phyloP scores from a whole-genome alignment of 2,888 invertebrate species.

The Eupeodes latifasciatus region DNA sequence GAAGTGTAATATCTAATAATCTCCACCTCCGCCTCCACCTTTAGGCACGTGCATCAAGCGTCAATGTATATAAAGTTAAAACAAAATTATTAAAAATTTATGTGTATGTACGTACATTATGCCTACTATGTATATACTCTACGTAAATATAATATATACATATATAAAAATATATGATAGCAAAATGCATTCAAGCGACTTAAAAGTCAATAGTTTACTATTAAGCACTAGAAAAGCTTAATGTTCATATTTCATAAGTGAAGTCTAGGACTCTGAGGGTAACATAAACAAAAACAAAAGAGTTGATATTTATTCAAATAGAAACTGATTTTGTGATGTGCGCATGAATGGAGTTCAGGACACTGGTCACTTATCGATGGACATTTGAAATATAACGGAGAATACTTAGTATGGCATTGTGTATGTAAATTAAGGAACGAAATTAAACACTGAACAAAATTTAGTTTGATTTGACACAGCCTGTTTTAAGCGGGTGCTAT shows the following conservation, averaged over 20 bases:
- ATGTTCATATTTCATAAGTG: conserved; percentile 1
- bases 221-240: not conserved
- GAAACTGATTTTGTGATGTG: conserved; percentile 26
- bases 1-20: too few relatives aligned
- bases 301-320: not conserved
- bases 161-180: too few relatives aligned
- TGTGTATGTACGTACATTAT: too few relatives aligned
- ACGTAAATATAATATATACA: too few relatives aligned
- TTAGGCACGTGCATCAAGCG: too few relatives aligned
- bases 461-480: too few relatives aligned
- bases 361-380: conserved; percentile 62
- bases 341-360: conserved; percentile 64
- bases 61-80: too few relatives aligned
- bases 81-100: too few relatives aligned
- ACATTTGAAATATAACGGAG: conserved; percentile 46
- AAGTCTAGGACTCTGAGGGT: not conserved
- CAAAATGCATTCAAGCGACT: conserved; percentile 12
- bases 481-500: too few relatives aligned
- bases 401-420: conserved; percentile 25
- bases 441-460: conserved; percentile 33
- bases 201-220: conserved; percentile 21
- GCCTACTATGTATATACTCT: too few relatives aligned
- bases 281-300: not conserved
- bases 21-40: too few relatives aligned
- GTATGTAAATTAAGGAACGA: conserved; percentile 49